These are phyloP conservation scores for Siphamia tubifer DNA, from an alignment of 2,113 vertebrate species.

Conservation along the genomic window DNA sequence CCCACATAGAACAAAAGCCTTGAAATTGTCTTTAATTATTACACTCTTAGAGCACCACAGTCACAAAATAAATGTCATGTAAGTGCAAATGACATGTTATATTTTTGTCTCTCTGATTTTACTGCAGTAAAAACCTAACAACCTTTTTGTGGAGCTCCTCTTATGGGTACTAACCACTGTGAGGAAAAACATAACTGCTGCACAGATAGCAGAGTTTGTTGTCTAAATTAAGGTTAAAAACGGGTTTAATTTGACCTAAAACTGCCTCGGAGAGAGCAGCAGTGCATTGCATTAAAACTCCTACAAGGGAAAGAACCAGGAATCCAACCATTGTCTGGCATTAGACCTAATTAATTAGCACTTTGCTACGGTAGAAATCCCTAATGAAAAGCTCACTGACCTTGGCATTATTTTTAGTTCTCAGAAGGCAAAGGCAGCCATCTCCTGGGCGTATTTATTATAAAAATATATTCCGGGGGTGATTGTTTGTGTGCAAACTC, in stretches of 20 bases:
- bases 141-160: background rate
- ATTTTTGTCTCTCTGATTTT: too few relatives aligned
- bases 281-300: constrained; percentile 15
- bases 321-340: constrained; percentile 52
- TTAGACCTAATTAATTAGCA: constrained; percentile 68
- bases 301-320: background rate
- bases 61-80: too few relatives aligned
- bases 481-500: background rate
- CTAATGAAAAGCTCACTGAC: constrained; percentile 52
- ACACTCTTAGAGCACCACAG: too few relatives aligned
- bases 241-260: constrained; percentile 16
- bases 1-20: too few relatives aligned
- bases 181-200: background rate
- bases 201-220: background rate
- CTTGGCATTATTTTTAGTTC: constrained; percentile 65
- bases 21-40: too few relatives aligned
- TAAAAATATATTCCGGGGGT: background rate
- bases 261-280: constrained; percentile 3
- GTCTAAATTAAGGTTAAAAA: constrained; percentile 7
- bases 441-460: constrained; percentile 23
- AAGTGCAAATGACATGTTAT: too few relatives aligned
- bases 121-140: too few relatives aligned
- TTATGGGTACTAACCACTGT: background rate
- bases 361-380: constrained; percentile 47
- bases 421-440: constrained; percentile 18